Percentiles rank a stretch among this genome's conserved stretches.
Conservation (phyloP, 1,140 invertebrate species). For the Brachionus paranguensis region DNA sequence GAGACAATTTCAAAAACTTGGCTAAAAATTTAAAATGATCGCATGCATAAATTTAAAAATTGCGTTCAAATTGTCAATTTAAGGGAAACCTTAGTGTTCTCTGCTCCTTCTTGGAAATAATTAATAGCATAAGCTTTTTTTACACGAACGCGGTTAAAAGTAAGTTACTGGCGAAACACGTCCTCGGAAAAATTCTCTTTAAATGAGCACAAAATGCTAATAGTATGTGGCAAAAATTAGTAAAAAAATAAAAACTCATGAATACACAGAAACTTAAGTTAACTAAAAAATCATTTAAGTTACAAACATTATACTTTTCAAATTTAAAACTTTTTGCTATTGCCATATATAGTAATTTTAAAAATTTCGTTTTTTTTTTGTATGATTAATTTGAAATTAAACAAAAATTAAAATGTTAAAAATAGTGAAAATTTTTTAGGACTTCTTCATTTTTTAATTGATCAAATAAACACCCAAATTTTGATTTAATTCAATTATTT, state of each 20-base stretch:
- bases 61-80: background rate
- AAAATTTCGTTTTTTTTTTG: background rate
- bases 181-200: background rate
- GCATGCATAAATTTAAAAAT: background rate
- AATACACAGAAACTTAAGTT: background rate
- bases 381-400: background rate
- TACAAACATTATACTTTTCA: background rate
- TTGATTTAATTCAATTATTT: background rate
- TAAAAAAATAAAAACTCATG: background rate
- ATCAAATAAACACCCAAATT: background rate
- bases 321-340: background rate
- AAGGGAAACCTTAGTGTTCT: background rate
- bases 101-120: background rate
- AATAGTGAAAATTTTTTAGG: background rate
- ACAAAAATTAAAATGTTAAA: background rate
- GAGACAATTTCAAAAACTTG: background rate
- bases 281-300: background rate
- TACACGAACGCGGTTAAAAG: background rate
- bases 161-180: background rate
- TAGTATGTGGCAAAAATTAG: background rate
- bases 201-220: background rate
- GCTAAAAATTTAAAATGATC: background rate
- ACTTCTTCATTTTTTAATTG: background rate
- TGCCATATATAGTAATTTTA: background rate
- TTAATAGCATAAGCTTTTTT: background rate